phyloP scores from a whole-genome alignment of 2,797 vertebrate genomes.

The Australoheros facetus region DNA sequence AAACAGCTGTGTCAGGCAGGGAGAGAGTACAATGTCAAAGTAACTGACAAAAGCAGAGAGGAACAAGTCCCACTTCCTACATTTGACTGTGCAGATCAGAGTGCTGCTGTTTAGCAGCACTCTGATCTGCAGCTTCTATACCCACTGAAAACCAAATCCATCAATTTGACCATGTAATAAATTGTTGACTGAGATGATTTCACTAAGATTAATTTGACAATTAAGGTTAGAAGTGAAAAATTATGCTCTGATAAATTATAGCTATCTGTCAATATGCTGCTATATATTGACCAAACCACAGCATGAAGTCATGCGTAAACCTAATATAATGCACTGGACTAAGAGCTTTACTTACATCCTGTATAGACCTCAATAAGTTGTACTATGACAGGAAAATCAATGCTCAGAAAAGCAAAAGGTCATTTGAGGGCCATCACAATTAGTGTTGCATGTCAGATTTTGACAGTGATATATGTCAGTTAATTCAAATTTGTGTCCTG shows the following conservation, averaged over 20 bases:
- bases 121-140: conserved; percentile 20
- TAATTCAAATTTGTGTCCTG: conserved; percentile 4
- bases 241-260: not conserved
- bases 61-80: conserved; percentile 13
- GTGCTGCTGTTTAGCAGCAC: conserved; percentile 11
- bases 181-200: not conserved
- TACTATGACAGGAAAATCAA: conserved; percentile 56
- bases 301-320: conserved; percentile 22
- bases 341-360: conserved; percentile 53
- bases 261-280: conserved; percentile 16
- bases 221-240: not conserved
- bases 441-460: conserved; percentile 24
- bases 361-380: conserved; percentile 46
- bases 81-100: too few relatives aligned
- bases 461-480: conserved; percentile 14
- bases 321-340: conserved; percentile 23
- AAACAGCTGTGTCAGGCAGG: conserved; percentile 65
- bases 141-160: not conserved
- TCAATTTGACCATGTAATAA: conserved; percentile 6
- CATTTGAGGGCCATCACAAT: conserved; percentile 22
- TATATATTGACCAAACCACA: conserved; percentile 1
- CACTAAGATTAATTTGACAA: not conserved
- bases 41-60: conserved; percentile 45
- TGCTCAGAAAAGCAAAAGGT: conserved; percentile 52
- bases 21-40: conserved; percentile 50